Evolutionary conservation across 2,888 invertebrate genomes (phyloP).

Genomic region (Clivina fossor): DNA sequence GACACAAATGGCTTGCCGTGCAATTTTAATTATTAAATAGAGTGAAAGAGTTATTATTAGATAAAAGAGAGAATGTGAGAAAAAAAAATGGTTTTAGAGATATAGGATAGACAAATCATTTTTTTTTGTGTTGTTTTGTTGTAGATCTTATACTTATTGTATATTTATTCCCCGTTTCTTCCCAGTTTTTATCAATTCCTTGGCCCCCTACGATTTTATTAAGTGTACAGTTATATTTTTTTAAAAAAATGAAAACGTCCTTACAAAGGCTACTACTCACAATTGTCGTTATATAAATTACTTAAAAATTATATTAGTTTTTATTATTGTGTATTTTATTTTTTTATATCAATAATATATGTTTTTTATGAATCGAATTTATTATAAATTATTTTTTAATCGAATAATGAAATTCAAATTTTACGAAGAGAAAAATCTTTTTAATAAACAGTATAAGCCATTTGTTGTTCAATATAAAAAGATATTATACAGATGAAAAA

Average conservation of each 20-base stretch:
- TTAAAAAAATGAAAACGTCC: constrained; percentile 43
- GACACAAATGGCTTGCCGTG: constrained; percentile 55
- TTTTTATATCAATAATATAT: constrained; percentile 43
- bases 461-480: constrained; percentile 33
- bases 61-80: neutral
- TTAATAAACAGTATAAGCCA: constrained; percentile 31
- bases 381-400: constrained; percentile 29
- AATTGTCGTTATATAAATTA: constrained; percentile 48
- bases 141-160: constrained; percentile 44
- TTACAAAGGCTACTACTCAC: constrained; percentile 44
- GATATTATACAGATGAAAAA: constrained; percentile 33
- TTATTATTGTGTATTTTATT: constrained; percentile 42
- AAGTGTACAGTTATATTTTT: constrained; percentile 47
- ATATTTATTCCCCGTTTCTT: constrained; percentile 30
- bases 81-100: constrained; percentile 2
- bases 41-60: neutral
- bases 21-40: constrained; percentile 44
- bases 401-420: constrained; percentile 12
- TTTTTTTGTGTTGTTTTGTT: constrained; percentile 44
- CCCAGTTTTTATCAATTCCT: too few relatives aligned
- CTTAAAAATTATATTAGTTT: constrained; percentile 50
- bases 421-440: constrained; percentile 19
- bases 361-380: constrained; percentile 33
- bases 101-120: too few relatives aligned
- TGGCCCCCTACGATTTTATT: constrained; percentile 31